Evolutionary conservation across 1,140 invertebrate genomes (phyloP).

Genomic region (Paraescarpia echinospica): DNA sequence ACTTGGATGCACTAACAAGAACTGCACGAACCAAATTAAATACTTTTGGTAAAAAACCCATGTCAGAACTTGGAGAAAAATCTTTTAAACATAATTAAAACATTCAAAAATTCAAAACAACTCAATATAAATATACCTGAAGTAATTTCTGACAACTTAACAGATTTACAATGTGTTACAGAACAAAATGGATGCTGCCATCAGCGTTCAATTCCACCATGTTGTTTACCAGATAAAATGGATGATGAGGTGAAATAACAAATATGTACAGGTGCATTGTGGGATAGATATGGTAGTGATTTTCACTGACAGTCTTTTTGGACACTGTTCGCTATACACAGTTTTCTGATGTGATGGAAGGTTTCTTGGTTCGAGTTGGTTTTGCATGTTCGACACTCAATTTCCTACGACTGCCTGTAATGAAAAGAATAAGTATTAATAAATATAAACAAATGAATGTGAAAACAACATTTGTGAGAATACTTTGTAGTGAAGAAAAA

Average conservation of each 20-base stretch:
- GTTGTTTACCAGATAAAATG: not conserved
- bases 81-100: not conserved
- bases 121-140: not conserved
- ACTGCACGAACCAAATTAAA: not conserved
- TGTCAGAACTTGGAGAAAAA: not conserved
- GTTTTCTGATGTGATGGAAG: not conserved
- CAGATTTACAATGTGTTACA: not conserved
- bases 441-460: not conserved
- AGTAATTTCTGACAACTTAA: not conserved
- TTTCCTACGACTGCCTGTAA: not conserved
- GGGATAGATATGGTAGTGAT: not conserved
- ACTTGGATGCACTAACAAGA: too few species aligned
- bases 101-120: not conserved
- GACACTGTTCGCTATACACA: not conserved
- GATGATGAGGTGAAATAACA: not conserved
- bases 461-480: not conserved
- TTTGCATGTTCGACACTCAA: not conserved
- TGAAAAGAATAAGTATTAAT: not conserved
- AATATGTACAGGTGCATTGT: conserved; percentile 5
- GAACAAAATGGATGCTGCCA: not conserved
- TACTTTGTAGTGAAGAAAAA: not conserved
- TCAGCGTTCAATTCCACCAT: not conserved
- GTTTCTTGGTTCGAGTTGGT: not conserved
- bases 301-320: not conserved
- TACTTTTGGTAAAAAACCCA: not conserved